Conservation (phyloP, 2,888 invertebrate genomes). For the Pammene aurita region DNA sequence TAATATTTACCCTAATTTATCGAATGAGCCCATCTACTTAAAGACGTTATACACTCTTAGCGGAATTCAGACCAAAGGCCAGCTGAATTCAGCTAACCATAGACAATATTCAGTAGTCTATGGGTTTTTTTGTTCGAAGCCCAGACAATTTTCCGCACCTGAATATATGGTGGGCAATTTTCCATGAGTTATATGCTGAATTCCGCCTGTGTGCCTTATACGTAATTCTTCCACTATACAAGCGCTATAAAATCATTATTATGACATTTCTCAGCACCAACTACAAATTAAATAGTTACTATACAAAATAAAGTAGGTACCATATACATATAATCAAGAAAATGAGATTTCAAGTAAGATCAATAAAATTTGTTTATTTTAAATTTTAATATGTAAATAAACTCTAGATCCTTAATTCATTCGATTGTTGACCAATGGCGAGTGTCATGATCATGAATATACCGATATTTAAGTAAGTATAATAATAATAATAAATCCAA, state of each 20-base stretch:
- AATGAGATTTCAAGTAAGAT: constrained; percentile 3
- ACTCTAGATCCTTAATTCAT: not conserved
- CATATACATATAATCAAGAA: not conserved
- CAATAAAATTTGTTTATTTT: no score
- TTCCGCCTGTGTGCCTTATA: no score
- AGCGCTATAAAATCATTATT: constrained; percentile 24
- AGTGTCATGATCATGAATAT: no score
- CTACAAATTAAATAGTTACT: constrained; percentile 19
- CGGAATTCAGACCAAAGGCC: no score
- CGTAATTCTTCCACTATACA: not conserved
- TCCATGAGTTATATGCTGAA: no score
- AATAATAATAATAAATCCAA: no score
- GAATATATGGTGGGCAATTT: no score
- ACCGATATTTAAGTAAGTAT: no score
- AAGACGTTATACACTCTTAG: no score
- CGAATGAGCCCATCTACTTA: not conserved
- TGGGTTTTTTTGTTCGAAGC: no score
- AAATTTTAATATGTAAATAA: not conserved
- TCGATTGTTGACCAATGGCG: no score
- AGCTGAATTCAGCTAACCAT: not conserved
- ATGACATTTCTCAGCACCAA: constrained; percentile 25
- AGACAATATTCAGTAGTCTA: not conserved
- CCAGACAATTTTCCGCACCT: no score
- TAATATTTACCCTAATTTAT: constrained; percentile 44
- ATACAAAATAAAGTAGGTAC: not conserved